Evolutionary conservation across 2,888 invertebrate genomes (phyloP).

Genomic region (Leptopilina drosophilae): DNA sequence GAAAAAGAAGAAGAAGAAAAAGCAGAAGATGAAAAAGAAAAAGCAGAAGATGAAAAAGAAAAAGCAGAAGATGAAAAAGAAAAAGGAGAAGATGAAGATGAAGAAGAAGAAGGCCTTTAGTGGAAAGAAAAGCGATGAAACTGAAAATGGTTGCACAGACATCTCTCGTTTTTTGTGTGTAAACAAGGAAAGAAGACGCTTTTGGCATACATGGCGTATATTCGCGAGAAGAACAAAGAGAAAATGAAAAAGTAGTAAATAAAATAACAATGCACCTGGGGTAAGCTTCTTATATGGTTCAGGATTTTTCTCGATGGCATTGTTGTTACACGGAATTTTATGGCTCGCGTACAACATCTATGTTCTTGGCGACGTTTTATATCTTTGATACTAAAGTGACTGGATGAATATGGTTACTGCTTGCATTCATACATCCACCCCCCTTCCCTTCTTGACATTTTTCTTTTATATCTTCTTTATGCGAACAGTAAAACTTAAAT

Average conservation of each 20-base stretch:
- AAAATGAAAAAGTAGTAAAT: slow-evolving; percentile 32
- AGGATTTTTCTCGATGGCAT: slow-evolving; percentile 34
- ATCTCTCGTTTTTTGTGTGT: background rate
- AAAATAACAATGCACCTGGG: slow-evolving; percentile 36
- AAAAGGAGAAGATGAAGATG: too few species aligned
- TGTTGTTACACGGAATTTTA: slow-evolving; percentile 34
- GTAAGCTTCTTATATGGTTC: slow-evolving; percentile 34
- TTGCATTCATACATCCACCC: slow-evolving; percentile 12
- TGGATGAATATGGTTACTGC: slow-evolving; percentile 12
- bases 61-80: too few species aligned
- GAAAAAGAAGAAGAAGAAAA: background rate
- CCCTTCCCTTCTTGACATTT: slow-evolving; percentile 15
- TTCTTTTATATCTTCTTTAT: slow-evolving; percentile 38
- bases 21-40: too few species aligned
- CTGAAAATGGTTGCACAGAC: background rate
- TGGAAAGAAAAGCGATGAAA: slow-evolving; percentile 35
- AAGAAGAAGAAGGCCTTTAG: background rate
- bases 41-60: too few species aligned
- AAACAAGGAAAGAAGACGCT: slow-evolving; percentile 9
- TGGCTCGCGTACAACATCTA: slow-evolving; percentile 32
- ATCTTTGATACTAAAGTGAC: slow-evolving; percentile 35
- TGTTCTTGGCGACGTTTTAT: slow-evolving; percentile 41
- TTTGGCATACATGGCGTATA: slow-evolving; percentile 11
- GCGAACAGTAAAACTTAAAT: slow-evolving; percentile 32
- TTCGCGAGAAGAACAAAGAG: slow-evolving; percentile 33